Conservation (phyloP, 2,888 invertebrate species). For the Alitta virens region DNA sequence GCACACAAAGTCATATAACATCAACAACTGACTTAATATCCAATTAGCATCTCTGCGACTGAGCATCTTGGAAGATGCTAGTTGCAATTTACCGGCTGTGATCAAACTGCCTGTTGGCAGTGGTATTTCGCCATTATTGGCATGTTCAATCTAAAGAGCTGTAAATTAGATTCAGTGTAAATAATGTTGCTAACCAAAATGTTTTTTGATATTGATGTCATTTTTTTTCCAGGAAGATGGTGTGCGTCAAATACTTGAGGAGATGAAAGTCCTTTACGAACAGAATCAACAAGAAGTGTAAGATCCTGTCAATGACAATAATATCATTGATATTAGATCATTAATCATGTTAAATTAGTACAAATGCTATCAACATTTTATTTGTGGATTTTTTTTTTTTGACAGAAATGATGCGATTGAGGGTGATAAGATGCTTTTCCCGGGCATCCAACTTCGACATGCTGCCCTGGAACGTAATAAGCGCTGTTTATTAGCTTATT, state of each 20-base stretch:
- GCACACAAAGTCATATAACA: no score
- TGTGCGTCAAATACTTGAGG: slow-evolving; percentile 79
- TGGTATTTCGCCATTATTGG: no score
- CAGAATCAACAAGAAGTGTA: slow-evolving; percentile 85
- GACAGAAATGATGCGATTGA: slow-evolving; percentile 56
- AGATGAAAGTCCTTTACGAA: slow-evolving; percentile 79
- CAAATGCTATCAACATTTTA: neutral
- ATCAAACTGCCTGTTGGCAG: no score
- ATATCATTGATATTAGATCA: neutral
- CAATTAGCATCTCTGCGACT: no score
- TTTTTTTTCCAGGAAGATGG: slow-evolving; percentile 74
- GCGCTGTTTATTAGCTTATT: slow-evolving; percentile 74
- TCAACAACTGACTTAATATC: no score
- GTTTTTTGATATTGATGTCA: no score
- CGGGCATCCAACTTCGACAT: slow-evolving; percentile 80
- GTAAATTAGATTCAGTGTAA: no score
- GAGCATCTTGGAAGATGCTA: no score
- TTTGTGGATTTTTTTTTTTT: neutral
- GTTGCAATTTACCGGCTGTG: no score
- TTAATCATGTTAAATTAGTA: no score
- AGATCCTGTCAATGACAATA: slow-evolving; percentile 51
- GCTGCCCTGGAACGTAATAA: slow-evolving; percentile 84
- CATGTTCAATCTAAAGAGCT: no score
- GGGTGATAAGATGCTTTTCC: slow-evolving; percentile 62
- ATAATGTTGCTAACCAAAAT: no score